Conservation (phyloP, 2,888 invertebrate genomes). For the Phyto melanocephala region DNA sequence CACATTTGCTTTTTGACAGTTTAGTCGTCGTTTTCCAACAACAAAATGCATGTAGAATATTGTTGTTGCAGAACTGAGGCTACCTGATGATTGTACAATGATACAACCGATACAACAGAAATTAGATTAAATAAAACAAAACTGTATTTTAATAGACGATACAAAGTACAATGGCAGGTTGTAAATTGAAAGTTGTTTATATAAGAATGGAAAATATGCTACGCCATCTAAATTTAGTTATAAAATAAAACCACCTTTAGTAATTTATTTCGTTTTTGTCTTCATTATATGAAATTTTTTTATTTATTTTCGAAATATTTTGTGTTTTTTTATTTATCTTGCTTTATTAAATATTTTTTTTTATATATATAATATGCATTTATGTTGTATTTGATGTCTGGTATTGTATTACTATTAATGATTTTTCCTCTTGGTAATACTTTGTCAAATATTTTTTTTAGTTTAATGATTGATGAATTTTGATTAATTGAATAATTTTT, state of each 20-base stretch:
- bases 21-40: no score
- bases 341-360: conserved; percentile 45
- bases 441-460: conserved; percentile 23
- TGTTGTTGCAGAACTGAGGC: no score
- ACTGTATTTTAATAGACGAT: no score
- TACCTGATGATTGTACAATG: no score
- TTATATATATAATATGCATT: conserved; percentile 14
- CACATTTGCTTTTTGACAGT: no score
- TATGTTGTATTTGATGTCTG: conserved; percentile 44
- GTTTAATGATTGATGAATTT: conserved; percentile 40
- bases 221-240: no score
- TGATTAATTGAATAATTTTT: not conserved
- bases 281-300: conserved; percentile 69
- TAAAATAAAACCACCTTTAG: conserved; percentile 26
- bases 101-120: no score
- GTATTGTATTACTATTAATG: conserved; percentile 42
- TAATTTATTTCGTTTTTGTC: conserved; percentile 50
- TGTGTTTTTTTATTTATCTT: conserved; percentile 46
- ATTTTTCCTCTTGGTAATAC: conserved; percentile 40
- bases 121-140: no score
- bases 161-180: no score
- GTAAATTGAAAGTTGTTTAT: no score
- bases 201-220: no score
- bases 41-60: no score
- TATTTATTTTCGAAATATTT: conserved; percentile 68